These are phyloP conservation scores for Ferdinandea cuprea DNA, from an alignment of 2,888 invertebrate genomes.

Conservation along the genomic window DNA sequence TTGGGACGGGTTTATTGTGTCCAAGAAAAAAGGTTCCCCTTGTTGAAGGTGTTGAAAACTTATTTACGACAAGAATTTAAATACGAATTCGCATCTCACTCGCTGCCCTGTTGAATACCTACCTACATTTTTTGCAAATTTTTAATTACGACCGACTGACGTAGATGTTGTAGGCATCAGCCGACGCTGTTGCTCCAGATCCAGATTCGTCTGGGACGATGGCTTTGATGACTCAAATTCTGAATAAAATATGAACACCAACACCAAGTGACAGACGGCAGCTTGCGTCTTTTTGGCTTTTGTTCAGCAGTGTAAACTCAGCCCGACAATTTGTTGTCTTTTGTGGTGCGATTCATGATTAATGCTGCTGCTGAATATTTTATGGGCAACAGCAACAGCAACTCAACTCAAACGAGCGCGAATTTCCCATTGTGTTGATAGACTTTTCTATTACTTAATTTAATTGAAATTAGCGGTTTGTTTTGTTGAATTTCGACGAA, in stretches of 20 bases:
- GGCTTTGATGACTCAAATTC: too few species aligned
- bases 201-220: not conserved
- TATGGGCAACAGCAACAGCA: conserved; percentile 19
- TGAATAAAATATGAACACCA: conserved; percentile 67
- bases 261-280: conserved; percentile 39
- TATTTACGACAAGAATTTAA: conserved; percentile 58
- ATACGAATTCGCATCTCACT: conserved; percentile 31
- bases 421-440: conserved; percentile 33
- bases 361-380: conserved; percentile 57
- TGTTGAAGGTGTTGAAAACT: conserved; percentile 60
- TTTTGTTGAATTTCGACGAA: conserved; percentile 28
- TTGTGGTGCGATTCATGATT: conserved; percentile 63
- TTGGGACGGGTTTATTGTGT: conserved; percentile 48
- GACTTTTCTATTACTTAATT: conserved; percentile 59
- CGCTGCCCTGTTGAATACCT: not conserved
- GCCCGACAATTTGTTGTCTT: conserved; percentile 63
- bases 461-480: conserved; percentile 60
- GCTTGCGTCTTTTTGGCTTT: conserved; percentile 53
- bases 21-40: conserved; percentile 12
- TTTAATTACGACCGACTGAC: conserved; percentile 52
- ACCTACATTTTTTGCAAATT: conserved; percentile 52
- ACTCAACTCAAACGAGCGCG: conserved; percentile 8
- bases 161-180: not conserved
- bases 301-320: conserved; percentile 34
- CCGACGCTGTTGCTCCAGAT: conserved; percentile 17